Percentiles rank a stretch among this genome's conserved stretches.
phyloP scores from a whole-genome alignment of 2,888 invertebrate species.

The Drosophila quinaria region DNA sequence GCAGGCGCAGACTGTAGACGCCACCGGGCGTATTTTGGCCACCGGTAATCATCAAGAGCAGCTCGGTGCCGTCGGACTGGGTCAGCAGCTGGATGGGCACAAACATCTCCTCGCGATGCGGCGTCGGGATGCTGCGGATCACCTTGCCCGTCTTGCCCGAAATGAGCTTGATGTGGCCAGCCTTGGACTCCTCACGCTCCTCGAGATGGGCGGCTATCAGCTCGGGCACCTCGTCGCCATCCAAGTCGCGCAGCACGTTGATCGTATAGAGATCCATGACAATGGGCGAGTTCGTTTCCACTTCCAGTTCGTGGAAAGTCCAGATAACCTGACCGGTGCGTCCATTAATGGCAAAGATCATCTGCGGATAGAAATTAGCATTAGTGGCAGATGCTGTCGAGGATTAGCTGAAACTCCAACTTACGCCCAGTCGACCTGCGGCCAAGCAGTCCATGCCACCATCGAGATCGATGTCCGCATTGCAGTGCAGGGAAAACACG shows the following conservation, averaged over 20 bases:
- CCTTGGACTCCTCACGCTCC: slow-evolving; percentile 86
- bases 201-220: slow-evolving; percentile 90
- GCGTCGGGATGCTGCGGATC: slow-evolving; percentile 88
- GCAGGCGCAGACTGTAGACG: slow-evolving; percentile 89
- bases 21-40: slow-evolving; percentile 91
- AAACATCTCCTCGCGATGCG: slow-evolving; percentile 89
- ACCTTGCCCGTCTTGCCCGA: slow-evolving; percentile 90
- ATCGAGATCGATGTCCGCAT: slow-evolving; percentile 90
- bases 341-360: slow-evolving; percentile 89
- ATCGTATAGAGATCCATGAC: slow-evolving; percentile 89
- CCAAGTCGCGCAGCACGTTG: slow-evolving; percentile 90
- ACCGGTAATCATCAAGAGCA: slow-evolving; percentile 91
- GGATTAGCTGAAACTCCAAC: slow-evolving; percentile 44
- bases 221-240: slow-evolving; percentile 90
- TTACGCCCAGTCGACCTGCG: slow-evolving; percentile 90
- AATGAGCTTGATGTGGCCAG: slow-evolving; percentile 89
- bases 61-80: slow-evolving; percentile 88
- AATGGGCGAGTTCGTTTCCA: slow-evolving; percentile 86
- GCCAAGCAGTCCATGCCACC: slow-evolving; percentile 90
- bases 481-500: slow-evolving; percentile 91
- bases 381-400: no score
- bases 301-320: slow-evolving; percentile 86
- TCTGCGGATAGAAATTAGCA: slow-evolving; percentile 81
- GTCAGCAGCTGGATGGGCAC: slow-evolving; percentile 90
- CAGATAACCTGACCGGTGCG: slow-evolving; percentile 89